These are phyloP conservation scores for Enoplosus armatus DNA, from an alignment of 2,797 vertebrate genomes.

Conservation along the genomic window DNA sequence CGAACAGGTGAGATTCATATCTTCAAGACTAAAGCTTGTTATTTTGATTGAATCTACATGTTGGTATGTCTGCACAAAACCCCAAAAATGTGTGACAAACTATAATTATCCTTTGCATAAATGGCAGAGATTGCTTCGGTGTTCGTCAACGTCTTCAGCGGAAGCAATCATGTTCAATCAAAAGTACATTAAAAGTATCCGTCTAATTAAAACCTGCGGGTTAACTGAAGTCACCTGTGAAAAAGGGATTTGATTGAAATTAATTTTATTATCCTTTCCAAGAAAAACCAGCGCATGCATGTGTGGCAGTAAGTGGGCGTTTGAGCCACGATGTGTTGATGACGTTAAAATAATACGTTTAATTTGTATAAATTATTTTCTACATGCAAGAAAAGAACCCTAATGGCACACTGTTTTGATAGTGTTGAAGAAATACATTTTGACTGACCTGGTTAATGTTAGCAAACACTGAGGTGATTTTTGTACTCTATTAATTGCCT, in stretches of 20 bases:
- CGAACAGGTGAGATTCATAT: neutral
- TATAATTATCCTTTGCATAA: too few species aligned
- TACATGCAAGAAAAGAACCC: neutral
- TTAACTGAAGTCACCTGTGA: neutral
- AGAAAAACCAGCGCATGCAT: neutral
- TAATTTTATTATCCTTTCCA: neutral
- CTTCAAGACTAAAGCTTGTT: too few species aligned
- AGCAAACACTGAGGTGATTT: neutral
- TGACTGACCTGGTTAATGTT: neutral
- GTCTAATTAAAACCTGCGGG: neutral
- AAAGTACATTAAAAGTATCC: neutral
- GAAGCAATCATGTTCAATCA: conserved; percentile 2
- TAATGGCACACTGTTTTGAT: neutral
- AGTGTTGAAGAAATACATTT: too few species aligned
- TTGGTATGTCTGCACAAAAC: neutral
- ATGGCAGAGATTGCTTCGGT: too few species aligned
- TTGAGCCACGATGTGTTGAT: neutral
- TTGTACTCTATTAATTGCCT: neutral
- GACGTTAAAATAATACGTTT: too few species aligned
- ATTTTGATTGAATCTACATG: too few species aligned
- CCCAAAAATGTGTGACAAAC: neutral
- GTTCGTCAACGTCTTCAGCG: neutral
- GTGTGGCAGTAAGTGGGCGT: neutral
- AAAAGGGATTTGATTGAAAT: neutral
- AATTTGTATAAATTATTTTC: neutral